Percentiles rank a stretch among this genome's conserved stretches.
Evolutionary conservation across 2,888 invertebrate genomes (phyloP).

Genomic region (Heliothis peltigera): DNA sequence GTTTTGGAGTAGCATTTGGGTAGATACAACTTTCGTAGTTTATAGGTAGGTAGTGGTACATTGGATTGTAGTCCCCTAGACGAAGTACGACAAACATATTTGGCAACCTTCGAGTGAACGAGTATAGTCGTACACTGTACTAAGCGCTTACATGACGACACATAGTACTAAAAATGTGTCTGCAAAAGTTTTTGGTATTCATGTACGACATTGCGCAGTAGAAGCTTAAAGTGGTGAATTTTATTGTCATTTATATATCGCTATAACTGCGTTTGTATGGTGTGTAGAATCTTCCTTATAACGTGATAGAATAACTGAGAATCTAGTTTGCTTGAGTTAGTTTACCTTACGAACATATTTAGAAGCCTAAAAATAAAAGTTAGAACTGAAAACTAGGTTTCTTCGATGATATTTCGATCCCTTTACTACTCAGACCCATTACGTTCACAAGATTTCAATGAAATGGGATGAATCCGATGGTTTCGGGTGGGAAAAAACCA

Average conservation of each 20-base stretch:
- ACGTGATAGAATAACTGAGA: no score
- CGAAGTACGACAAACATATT: slow-evolving; percentile 52
- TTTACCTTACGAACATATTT: no score
- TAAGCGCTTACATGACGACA: slow-evolving; percentile 23
- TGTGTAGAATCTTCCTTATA: no score
- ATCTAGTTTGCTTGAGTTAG: no score
- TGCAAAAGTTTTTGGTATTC: slow-evolving; percentile 38
- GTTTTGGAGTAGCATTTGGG: slow-evolving; percentile 15
- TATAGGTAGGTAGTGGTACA: slow-evolving; percentile 16
- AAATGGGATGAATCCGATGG: slow-evolving; percentile 29
- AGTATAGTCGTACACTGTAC: slow-evolving; percentile 3
- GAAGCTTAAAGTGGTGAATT: slow-evolving; percentile 11
- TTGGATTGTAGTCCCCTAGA: slow-evolving; percentile 37
- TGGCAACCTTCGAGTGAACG: slow-evolving; percentile 27
- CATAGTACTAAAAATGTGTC: slow-evolving; percentile 33
- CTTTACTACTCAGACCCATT: background rate
- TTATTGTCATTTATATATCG: slow-evolving; percentile 6
- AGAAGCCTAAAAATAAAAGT: no score
- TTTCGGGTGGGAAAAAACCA: slow-evolving; percentile 35
- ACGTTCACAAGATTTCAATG: slow-evolving; percentile 24
- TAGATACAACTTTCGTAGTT: background rate
- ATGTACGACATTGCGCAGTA: slow-evolving; percentile 11
- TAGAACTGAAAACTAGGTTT: background rate
- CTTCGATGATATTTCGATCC: background rate
- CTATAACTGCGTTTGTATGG: no score